Base-by-base conservation (phyloP, 1,140 invertebrate genomes). In the Muscidifurax raptorellus region DNA sequence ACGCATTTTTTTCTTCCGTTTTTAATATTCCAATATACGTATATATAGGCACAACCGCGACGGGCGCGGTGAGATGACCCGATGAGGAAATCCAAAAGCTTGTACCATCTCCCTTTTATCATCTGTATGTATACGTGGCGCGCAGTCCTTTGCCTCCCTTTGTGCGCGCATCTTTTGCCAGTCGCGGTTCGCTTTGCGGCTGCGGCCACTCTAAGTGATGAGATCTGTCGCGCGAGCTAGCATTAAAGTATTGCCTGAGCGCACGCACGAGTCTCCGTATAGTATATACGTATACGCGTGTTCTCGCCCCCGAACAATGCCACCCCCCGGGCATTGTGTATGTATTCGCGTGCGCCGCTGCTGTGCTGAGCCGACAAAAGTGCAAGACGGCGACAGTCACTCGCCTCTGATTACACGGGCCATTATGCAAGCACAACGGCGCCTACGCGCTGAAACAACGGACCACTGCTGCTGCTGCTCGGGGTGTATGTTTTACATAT, bases 371-470 rank as follows among this genome's bases (percentile, higher is more conserved):
- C 83, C 71, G 71, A 40, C 52, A 78, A 78, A 82, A 59, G 4
- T 59, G 80, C 72, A 85, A 32, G 79, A 84, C 66, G 66, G 87
- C 52, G 80, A 64, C 80, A 89, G 88, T 89, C 89, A 89, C 88
- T 90, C 88, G 89, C 87, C 87, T 87, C 88, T 90, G 89, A 90
- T 90, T 90, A 90, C 89, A 90, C 88, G 89, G 86, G 67, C 89
- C 89, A 90, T 90, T 90, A 89, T 90, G 87, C 89, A 89, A 89
- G 88, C 84, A 90, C 87, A 90, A 89, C 88, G 87, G 86, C 80
- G 85, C 75, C 75, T 66, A 75, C 59, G 79, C 36, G 82, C 18
- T 25, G 27, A 69, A 25, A 59, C n/a, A 18, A 27, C n/a, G n/a
- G 80, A 25, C 71, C 15, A 36, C 5, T 15, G 52, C 28, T 22